These are phyloP conservation scores for Argyra leucocephala DNA, from an alignment of 2,888 invertebrate genomes.

Conservation along the genomic window DNA sequence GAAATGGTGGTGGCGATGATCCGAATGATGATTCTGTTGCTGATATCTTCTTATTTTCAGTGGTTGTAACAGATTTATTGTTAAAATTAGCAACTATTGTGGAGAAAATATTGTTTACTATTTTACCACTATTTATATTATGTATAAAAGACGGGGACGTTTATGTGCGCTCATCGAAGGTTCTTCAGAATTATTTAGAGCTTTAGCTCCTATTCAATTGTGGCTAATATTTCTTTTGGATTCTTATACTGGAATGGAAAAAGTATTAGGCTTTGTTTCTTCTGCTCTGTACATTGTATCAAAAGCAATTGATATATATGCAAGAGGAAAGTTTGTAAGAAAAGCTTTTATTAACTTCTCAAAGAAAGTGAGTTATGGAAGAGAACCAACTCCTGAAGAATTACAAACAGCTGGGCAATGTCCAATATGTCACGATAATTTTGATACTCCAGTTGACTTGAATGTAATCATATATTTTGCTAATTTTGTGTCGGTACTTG, in stretches of 20 bases:
- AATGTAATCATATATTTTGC: constrained; percentile 84
- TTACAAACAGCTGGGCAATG: constrained; percentile 71
- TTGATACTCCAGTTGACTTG: constrained; percentile 66
- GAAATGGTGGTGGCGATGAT: constrained; percentile 7
- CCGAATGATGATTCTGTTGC: constrained; percentile 32
- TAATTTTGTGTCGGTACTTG: constrained; percentile 86
- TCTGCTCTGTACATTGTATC: constrained; percentile 69
- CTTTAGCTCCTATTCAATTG: constrained; percentile 69
- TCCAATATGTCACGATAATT: constrained; percentile 86
- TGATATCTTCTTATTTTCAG: constrained; percentile 56
- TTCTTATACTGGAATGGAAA: constrained; percentile 70
- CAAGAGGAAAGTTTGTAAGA: constrained; percentile 58
- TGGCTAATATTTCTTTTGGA: constrained; percentile 78
- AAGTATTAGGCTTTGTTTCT: constrained; percentile 65
- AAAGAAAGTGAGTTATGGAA: constrained; percentile 77
- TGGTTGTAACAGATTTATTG: constrained; percentile 73
- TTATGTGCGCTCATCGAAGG: constrained; percentile 77
- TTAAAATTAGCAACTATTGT: constrained; percentile 74
- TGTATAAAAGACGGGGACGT: constrained; percentile 79
- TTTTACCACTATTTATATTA: constrained; percentile 62
- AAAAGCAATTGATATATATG: constrained; percentile 66
- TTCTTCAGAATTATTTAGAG: constrained; percentile 73
- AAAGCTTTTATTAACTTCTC: constrained; percentile 62
- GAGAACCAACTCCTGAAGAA: constrained; percentile 71
- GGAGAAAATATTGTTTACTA: constrained; percentile 65